Evolutionary conservation across 1,140 invertebrate species (phyloP).

Genomic region (Cryptotermes secundus): DNA sequence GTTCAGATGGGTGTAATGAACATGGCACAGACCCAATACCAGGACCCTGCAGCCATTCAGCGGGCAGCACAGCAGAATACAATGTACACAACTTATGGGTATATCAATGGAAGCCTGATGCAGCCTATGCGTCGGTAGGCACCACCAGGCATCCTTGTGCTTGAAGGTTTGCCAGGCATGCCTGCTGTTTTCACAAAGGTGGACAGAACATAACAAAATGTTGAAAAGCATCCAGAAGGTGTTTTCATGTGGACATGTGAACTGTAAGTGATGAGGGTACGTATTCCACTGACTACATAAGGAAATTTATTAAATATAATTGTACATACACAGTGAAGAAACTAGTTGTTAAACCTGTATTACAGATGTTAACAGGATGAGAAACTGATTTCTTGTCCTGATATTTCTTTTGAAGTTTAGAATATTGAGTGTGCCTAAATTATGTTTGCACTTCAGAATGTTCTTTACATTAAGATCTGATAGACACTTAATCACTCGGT

Average conservation of each 20-base stretch:
- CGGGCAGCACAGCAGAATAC: slow-evolving; percentile 65
- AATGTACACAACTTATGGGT: slow-evolving; percentile 72
- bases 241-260: neutral
- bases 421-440: slow-evolving; percentile 19
- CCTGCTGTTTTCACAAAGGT: neutral
- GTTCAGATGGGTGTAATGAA: slow-evolving; percentile 72
- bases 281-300: neutral
- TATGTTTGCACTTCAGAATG: neutral
- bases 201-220: neutral
- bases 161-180: neutral
- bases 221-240: neutral
- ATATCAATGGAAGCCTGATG: slow-evolving; percentile 68
- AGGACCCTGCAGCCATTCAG: slow-evolving; percentile 66
- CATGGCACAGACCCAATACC: slow-evolving; percentile 69
- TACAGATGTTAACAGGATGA: neutral
- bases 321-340: neutral
- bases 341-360: neutral
- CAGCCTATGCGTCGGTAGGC: slow-evolving; percentile 66
- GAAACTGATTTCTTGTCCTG: neutral
- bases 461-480: neutral
- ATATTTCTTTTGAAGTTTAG: slow-evolving; percentile 6
- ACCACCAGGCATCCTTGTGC: neutral
- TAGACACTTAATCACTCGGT: neutral
- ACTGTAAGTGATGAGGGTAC: neutral
- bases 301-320: neutral